phyloP scores from a whole-genome alignment of 2,113 vertebrate species.

The Xiphophorus couchianus region DNA sequence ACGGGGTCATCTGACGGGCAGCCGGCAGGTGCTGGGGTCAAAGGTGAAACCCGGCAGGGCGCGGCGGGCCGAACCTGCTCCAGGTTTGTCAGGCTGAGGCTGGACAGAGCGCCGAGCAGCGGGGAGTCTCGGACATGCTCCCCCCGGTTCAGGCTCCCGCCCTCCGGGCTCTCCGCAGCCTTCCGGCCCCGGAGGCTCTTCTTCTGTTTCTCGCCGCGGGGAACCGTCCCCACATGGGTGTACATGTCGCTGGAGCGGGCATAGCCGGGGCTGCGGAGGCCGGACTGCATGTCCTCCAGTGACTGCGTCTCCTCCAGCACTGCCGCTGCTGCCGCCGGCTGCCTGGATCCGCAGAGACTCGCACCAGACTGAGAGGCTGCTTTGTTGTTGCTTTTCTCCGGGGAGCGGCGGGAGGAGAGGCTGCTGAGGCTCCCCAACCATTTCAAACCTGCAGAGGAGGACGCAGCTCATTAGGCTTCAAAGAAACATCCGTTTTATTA shows the following conservation, averaged over 20 bases:
- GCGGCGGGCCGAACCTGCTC: conserved; percentile 16
- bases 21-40: conserved; percentile 34
- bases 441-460: conserved; percentile 73
- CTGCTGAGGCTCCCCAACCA: conserved; percentile 86
- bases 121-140: conserved; percentile 63
- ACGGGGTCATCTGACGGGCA: not conserved
- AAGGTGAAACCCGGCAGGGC: conserved; percentile 33
- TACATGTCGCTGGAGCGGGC: conserved; percentile 86
- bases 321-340: conserved; percentile 25
- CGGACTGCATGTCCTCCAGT: conserved; percentile 81
- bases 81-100: conserved; percentile 22
- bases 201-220: conserved; percentile 57
- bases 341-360: conserved; percentile 15
- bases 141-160: conserved; percentile 10
- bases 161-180: conserved; percentile 2
- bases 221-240: conserved; percentile 90
- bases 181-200: conserved; percentile 32
- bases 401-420: conserved; percentile 67
- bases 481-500: not conserved
- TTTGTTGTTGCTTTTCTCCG: conserved; percentile 48
- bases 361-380: not conserved
- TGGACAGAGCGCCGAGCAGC: conserved; percentile 63
- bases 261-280: conserved; percentile 76
- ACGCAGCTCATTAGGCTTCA: not conserved
- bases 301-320: conserved; percentile 27